phyloP scores from a whole-genome alignment of 2,797 vertebrate genomes.

The Gadopsis bispinosus region DNA sequence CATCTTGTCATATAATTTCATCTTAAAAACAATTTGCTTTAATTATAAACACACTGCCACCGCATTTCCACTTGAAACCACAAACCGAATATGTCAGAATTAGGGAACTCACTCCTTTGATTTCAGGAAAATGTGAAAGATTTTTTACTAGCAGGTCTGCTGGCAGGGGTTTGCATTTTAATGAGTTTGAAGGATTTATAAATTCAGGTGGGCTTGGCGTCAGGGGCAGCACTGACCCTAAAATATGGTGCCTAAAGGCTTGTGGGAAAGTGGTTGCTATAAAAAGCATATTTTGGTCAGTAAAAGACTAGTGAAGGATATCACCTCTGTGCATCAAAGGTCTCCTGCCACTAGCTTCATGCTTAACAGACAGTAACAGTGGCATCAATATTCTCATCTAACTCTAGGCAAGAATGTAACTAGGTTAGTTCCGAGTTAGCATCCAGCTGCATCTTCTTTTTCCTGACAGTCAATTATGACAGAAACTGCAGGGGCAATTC shows the following conservation, averaged over 20 bases:
- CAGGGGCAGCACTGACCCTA: not conserved
- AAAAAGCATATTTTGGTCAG: slow-evolving; percentile 5
- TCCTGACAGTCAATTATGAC: slow-evolving; percentile 9
- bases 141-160: no score
- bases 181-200: slow-evolving; percentile 32
- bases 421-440: not conserved
- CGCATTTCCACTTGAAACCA: not conserved
- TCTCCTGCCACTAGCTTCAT: not conserved
- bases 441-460: not conserved
- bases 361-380: not conserved
- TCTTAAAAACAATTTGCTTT: slow-evolving; percentile 8
- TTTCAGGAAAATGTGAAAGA: not conserved
- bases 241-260: not conserved
- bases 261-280: not conserved
- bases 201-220: not conserved
- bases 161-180: not conserved
- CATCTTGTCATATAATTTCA: slow-evolving; percentile 2
- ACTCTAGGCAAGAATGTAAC: not conserved
- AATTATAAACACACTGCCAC: slow-evolving; percentile 10
- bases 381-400: not conserved
- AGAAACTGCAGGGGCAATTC: not conserved
- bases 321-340: not conserved
- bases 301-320: not conserved
- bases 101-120: not conserved
- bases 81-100: not conserved